Base-by-base conservation (phyloP, 2,888 invertebrate genomes). In the Heteropelma amictum region DNA sequence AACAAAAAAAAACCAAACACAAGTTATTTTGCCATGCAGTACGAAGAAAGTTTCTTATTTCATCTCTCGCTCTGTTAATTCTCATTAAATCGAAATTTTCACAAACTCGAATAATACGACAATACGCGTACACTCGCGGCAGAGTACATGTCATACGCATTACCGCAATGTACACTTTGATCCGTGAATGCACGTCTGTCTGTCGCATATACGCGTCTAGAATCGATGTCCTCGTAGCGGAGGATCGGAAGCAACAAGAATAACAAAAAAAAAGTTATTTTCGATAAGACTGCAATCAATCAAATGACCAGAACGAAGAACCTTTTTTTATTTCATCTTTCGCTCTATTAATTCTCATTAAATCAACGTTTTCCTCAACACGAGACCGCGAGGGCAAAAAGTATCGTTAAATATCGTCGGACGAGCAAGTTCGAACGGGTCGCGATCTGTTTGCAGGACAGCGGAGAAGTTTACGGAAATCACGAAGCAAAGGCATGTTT, bases 161-260 rank as follows among this genome's bases (percentile, higher is more conserved):
- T 69, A 64, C 63, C 63, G 69, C 63, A 33, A 69, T 69, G 69
- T 69, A 61, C 17, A 28, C 49, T 68, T 49, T 53, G 68, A 73
- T 63, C 73, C 64, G 58, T 64, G 14, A 26, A 40, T 38, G 17
- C 12, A 21, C 21, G 10, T 35, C 8, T 4, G 21, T 45, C 19
- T 12, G 8, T 17, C 28, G 30, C 14, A 2, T 30, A 2, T 12
- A 28, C 28, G 8, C 28, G n/a, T 14, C 12, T 38, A 3, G 6
- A 5, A 14, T 10, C 30, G 2, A 30, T 14, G 38, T 14, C n/a
- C n/a, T n/a, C n/a, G 38, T 5, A 35, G 33, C 19, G 33, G 19
- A 54, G n/a, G n/a, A n/a, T n/a, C n/a, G n/a, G n/a, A n/a, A n/a
- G n/a, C n/a, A n/a, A n/a, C n/a, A n/a, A n/a, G n/a, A n/a, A n/a